A percentile compares a stretch with the other conserved stretches of the same genome.
phyloP scores from a whole-genome alignment of 2,797 vertebrate genomes.

The Cetoscarus ocellatus region DNA sequence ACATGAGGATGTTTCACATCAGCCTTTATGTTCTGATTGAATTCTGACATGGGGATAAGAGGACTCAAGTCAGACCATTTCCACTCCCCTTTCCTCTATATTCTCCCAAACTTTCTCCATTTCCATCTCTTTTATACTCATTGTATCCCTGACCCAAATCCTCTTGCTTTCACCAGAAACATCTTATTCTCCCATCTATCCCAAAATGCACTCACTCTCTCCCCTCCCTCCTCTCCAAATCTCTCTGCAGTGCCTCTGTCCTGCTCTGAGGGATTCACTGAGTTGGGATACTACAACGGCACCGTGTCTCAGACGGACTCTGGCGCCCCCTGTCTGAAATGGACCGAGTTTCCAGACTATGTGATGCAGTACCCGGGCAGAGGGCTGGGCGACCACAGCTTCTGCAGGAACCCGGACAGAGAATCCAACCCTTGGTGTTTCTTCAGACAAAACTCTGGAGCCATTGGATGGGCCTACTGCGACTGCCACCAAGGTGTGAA shows the following conservation, averaged over 20 bases:
- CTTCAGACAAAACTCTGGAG: constrained; percentile 89
- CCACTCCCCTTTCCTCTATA: constrained; percentile 25
- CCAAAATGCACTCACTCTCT: constrained; percentile 1
- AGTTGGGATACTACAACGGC: constrained; percentile 92
- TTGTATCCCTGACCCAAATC: constrained; percentile 52
- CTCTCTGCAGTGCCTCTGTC: constrained; percentile 76
- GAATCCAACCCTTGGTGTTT: constrained; percentile 93
- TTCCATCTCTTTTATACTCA: constrained; percentile 26
- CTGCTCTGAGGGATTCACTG: constrained; percentile 87
- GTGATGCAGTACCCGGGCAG: constrained; percentile 91
- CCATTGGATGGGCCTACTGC: constrained; percentile 92
- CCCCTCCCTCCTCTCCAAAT: constrained; percentile 19
- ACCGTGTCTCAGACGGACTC: constrained; percentile 89
- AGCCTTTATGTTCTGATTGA: constrained; percentile 60
- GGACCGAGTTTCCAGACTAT: constrained; percentile 94
- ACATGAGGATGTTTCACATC: constrained; percentile 45
- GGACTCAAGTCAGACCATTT: constrained; percentile 40
- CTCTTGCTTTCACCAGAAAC: constrained; percentile 37
- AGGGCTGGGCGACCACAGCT: constrained; percentile 91
- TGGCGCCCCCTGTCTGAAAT: constrained; percentile 87
- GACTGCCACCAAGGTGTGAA: constrained; percentile 92
- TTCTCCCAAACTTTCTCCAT: constrained; percentile 22
- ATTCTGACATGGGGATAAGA: constrained; percentile 59
- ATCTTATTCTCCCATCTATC: constrained; percentile 47
- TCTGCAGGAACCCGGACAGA: constrained; percentile 92